These are phyloP conservation scores for Tetranychus truncatus DNA, from an alignment of 2,888 invertebrate genomes.

Conservation along the genomic window DNA sequence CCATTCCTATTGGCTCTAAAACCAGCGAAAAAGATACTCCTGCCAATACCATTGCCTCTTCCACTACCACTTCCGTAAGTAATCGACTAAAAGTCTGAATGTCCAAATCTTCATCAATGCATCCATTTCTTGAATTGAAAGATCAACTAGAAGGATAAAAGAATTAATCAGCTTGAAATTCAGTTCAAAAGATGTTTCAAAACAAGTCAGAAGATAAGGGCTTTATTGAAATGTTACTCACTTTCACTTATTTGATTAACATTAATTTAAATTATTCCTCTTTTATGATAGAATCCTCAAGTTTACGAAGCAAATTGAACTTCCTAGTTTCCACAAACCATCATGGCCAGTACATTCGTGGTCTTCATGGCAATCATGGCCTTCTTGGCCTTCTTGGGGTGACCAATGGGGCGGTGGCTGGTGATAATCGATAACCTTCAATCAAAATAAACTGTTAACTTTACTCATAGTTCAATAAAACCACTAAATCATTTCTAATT, in stretches of 20 bases:
- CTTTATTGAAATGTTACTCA: too few species aligned
- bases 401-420: neutral
- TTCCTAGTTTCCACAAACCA: neutral
- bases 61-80: neutral
- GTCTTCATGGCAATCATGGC: neutral
- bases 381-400: neutral
- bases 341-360: neutral
- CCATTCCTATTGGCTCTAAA: neutral
- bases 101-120: neutral
- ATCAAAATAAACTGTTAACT: too few species aligned
- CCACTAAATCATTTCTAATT: too few species aligned
- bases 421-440: neutral
- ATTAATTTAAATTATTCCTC: too few species aligned
- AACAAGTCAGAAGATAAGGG: too few species aligned
- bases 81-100: neutral
- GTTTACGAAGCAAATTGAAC: neutral
- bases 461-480: too few species aligned
- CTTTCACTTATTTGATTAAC: too few species aligned
- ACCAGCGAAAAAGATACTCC: neutral
- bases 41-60: neutral
- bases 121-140: too few species aligned
- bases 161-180: too few species aligned
- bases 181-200: too few species aligned
- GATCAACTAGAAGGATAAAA: too few species aligned
- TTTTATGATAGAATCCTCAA: neutral